Evolutionary conservation across 1,140 invertebrate species (phyloP), one percentile per base, ranked within the genome.

Genomic region (Drosophila novamexicana): DNA sequence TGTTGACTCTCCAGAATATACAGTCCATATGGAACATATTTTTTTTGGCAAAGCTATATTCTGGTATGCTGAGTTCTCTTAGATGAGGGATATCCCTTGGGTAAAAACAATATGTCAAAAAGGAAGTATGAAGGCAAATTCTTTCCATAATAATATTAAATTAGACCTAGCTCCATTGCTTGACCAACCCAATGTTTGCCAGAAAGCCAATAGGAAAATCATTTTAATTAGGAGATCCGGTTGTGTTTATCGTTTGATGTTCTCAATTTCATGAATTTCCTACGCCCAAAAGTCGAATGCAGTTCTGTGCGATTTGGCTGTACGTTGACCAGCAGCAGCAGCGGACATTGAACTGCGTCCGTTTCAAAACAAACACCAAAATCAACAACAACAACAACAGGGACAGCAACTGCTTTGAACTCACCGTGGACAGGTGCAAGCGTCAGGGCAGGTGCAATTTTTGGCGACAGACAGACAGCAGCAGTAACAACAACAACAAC

Each of bases 401-500:
- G 44, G 52, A 72, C 63, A 40, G 37, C 44, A 32, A 63, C 65
- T 54, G 82, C 81, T 83, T 86, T 64, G 76, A 85, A 70, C 68
- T 68, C 54, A 47, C 77, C 77, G 81, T 67, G 75, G 75, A 66
- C 82, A 86, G 83, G 83, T 86, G 83, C 84, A 86, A 88, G 64
- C 12, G 67, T n/a, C 61, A 73, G 42, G 47, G 65, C 82, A 86
- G 82, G 76, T 86, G 82, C 83, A 86, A 79, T 88, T 73, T 82
- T 72, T 61, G 49, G 76, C 59, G 49, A 68, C 64, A 68, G 53
- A 64, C 59, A 57, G 64, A 37, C 54, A 57, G n/a, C 50, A 32
- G 18, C 16, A 32, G n/a, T n/a, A n/a, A 42, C 12, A 34, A 47
- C 14, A 64, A 44, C 6, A 67, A 50, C 22, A 58, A 45, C 36